A percentile compares a stretch with the other conserved stretches of the same genome.
phyloP scores from a whole-genome alignment of 1,140 invertebrate genomes.

The Sycobia sp. region DNA sequence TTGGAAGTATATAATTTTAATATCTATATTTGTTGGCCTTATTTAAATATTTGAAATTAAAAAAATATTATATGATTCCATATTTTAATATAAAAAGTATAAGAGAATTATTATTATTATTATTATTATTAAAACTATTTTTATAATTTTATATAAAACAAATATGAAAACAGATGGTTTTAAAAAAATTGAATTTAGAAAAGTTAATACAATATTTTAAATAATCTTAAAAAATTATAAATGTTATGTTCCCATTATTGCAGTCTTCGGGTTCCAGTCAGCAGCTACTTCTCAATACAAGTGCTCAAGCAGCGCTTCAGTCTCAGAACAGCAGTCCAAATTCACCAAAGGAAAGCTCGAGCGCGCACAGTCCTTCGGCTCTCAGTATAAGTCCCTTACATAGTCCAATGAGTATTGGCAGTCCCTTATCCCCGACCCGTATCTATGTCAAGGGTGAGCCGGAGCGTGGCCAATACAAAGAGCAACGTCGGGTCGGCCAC shows the following conservation, averaged over 20 bases:
- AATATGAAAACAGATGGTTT: no score
- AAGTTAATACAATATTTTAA: not conserved
- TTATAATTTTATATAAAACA: no score
- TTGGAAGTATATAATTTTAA: no score
- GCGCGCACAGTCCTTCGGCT: conserved; percentile 52
- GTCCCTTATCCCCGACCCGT: conserved; percentile 53
- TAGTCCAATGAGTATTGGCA: conserved; percentile 57
- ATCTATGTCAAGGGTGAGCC: conserved; percentile 52
- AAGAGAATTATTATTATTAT: no score
- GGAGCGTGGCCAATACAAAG: conserved; percentile 61
- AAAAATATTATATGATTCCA: no score
- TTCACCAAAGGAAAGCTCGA: conserved; percentile 54
- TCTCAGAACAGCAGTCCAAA: conserved; percentile 48
- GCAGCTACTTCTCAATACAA: conserved; percentile 47
- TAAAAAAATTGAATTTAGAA: no score
- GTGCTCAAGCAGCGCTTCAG: conserved; percentile 43
- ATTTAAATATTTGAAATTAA: no score
- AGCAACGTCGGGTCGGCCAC: conserved; percentile 81
- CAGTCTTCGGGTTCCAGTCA: conserved; percentile 41
- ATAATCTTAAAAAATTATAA: conserved; percentile 2
- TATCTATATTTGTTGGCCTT: no score
- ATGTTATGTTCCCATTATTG: no score
- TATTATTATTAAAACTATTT: no score
- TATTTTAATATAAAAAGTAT: no score
- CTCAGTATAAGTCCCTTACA: conserved; percentile 60